Evolutionary conservation across 2,113 vertebrate species (phyloP).

Genomic region (Labeo rohita): DNA sequence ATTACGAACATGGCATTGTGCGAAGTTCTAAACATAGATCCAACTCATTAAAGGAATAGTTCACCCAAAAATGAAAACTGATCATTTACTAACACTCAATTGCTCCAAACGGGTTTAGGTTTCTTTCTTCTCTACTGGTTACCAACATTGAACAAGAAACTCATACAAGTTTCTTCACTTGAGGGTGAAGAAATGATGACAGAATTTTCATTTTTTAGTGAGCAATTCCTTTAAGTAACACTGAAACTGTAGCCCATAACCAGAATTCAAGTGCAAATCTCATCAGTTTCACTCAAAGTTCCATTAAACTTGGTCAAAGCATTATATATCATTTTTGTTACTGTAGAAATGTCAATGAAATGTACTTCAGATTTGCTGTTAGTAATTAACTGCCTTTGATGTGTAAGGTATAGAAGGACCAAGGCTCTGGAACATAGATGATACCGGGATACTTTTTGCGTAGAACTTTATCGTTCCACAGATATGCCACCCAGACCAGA

Average conservation of each 20-base stretch:
- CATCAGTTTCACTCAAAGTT: not conserved
- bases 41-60: too few relatives aligned
- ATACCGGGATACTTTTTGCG: slow-evolving; percentile 90
- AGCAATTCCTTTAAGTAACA: not conserved
- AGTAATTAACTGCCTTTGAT: slow-evolving; percentile 68
- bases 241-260: too few relatives aligned
- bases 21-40: not conserved
- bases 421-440: slow-evolving; percentile 93
- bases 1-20: not conserved
- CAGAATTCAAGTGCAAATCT: not conserved
- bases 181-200: not conserved
- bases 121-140: not conserved
- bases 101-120: too few relatives aligned
- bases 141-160: not conserved
- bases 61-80: too few relatives aligned
- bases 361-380: not conserved
- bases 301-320: not conserved
- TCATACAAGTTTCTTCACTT: not conserved
- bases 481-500: slow-evolving; percentile 83
- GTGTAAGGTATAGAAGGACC: slow-evolving; percentile 94
- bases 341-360: not conserved
- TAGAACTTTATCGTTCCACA: slow-evolving; percentile 89
- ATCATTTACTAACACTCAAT: too few relatives aligned
- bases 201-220: not conserved
- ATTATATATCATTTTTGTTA: not conserved